Evolutionary conservation across 2,113 vertebrate species (phyloP).

Genomic region (Dromiciops gliroides): DNA sequence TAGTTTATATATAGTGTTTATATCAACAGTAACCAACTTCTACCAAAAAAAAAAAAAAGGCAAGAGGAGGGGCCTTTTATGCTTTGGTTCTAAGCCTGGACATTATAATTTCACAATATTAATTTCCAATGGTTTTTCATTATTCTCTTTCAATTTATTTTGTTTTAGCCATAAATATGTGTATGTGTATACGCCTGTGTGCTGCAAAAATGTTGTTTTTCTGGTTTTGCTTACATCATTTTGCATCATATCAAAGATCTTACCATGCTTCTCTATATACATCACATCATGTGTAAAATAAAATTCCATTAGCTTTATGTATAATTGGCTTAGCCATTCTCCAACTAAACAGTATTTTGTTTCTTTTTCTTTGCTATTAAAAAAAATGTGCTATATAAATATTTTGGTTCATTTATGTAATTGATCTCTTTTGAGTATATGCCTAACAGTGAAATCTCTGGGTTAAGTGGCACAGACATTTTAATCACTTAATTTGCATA

Average conservation of each 20-base stretch:
- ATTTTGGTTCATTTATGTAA: background rate
- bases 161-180: background rate
- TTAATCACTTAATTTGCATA: background rate
- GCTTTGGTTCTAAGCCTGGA: background rate
- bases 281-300: background rate
- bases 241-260: background rate
- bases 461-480: background rate
- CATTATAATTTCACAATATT: background rate
- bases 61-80: rapidly evolving
- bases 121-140: background rate
- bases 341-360: background rate
- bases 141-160: background rate
- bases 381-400: background rate
- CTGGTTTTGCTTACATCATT: background rate
- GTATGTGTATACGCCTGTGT: background rate
- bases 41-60: background rate
- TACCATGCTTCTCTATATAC: background rate
- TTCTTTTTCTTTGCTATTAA: background rate
- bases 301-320: background rate
- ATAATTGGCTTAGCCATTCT: background rate
- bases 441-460: background rate
- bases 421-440: background rate
- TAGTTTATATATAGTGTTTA: background rate
- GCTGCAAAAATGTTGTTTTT: too few species aligned
- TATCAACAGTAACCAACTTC: background rate